Base-by-base conservation (phyloP, 1,140 invertebrate genomes). In the Diorhabda carinulata region DNA sequence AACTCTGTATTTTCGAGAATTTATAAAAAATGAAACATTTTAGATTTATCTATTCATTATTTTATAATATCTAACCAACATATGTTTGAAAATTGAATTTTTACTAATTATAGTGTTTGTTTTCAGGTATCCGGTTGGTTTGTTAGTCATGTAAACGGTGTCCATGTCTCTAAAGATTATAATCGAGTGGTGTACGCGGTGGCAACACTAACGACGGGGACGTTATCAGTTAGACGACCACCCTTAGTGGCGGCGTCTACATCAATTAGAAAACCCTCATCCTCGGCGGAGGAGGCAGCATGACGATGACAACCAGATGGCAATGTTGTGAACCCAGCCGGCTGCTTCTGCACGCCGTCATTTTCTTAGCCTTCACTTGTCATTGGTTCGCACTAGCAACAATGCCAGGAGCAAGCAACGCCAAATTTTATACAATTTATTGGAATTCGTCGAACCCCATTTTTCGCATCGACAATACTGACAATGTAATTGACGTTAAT, bases 381-480 rank as follows among this genome's bases (percentile, higher is more conserved):
- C 74, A 75, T 41, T 69, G 66, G 58, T 74, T 74, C 66, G 76
- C 74, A 40, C 43, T 74, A 61, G 76, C 74, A 43, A 75, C 76
- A 41, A 67, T 70, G 45, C 78, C 78, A 2, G 47, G 47, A 8
- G 47, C 47, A 6, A 78, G 77, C 64, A 78, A 74, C 66, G 79
- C 80, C 41, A 77, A 76, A 64, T 77, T 78, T 66, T 80, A 80
- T 72, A 80, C 77, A 10, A 81, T 81, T 68, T 78, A 81, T 68
- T 81, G 80, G 80, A 81, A 81, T 71, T 80, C 79, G 7, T 77
- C 79, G 65, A 81, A 81, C 64, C 78, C 78, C 84, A 97, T 95
- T 89, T 97, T 97, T 85, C 90, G 95, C 81, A 97, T 97, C 88
- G 95, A 97, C 87, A 97, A 97, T 82, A 97, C 95, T 43, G 95